Conservation (phyloP, 2,113 vertebrate genomes). For the Percina caprodes region DNA sequence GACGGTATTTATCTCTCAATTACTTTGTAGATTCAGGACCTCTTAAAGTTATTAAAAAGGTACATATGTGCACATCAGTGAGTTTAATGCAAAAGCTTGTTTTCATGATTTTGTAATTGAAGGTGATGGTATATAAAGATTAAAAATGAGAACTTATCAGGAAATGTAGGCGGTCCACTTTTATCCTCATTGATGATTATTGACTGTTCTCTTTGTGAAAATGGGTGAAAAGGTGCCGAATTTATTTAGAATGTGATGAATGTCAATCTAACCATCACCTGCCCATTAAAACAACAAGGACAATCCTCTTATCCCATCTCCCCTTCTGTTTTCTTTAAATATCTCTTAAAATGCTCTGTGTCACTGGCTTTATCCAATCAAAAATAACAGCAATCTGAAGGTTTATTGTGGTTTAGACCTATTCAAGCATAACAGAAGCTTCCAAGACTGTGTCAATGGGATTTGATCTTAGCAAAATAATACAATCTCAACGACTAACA, state of each 20-base stretch:
- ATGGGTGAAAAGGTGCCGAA: background rate
- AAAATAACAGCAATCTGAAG: constrained; percentile 48
- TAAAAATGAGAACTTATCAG: constrained; percentile 40
- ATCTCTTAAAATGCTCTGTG: constrained; percentile 16
- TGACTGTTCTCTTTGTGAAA: constrained; percentile 11
- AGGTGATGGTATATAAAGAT: constrained; percentile 51
- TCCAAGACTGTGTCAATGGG: constrained; percentile 51
- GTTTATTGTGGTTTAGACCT: constrained; percentile 46
- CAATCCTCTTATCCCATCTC: constrained; percentile 25
- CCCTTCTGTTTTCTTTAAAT: constrained; percentile 34
- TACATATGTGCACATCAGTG: constrained; percentile 11
- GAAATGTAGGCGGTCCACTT: constrained; percentile 38
- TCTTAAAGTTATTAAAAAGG: constrained; percentile 21
- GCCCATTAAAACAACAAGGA: constrained; percentile 22
- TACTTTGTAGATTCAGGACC: constrained; percentile 16
- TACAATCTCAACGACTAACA: constrained; percentile 58
- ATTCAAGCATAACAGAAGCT: constrained; percentile 37
- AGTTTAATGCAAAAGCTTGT: constrained; percentile 37
- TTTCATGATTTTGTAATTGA: constrained; percentile 43
- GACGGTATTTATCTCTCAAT: constrained; percentile 8
- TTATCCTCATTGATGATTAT: constrained; percentile 24
- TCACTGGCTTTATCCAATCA: constrained; percentile 43
- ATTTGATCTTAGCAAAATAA: constrained; percentile 61
- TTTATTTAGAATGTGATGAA: constrained; percentile 9
- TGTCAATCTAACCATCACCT: constrained; percentile 13